Evolutionary conservation across 2,888 invertebrate genomes (phyloP).

Genomic region (Amphipyra tragopoginis): DNA sequence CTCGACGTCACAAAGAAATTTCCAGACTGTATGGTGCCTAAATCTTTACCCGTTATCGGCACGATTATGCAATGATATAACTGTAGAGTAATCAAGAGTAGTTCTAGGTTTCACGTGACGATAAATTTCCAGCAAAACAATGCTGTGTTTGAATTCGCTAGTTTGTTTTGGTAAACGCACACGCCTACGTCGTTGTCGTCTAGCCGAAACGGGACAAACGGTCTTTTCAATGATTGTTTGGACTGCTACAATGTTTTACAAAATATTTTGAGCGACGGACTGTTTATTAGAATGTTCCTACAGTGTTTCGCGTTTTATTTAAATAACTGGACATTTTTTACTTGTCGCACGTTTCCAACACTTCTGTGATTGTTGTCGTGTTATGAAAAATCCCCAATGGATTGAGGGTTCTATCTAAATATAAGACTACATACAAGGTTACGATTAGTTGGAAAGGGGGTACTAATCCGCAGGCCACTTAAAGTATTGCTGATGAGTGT

Average conservation of each 20-base stretch:
- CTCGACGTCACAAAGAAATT: background rate
- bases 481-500: too few species aligned
- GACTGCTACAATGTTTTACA: slow-evolving; percentile 29
- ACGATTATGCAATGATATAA: slow-evolving; percentile 51
- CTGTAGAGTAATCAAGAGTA: slow-evolving; percentile 47
- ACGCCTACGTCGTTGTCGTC: slow-evolving; percentile 44
- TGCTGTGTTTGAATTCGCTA: slow-evolving; percentile 58
- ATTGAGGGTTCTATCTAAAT: too few species aligned
- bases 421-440: too few species aligned
- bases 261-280: slow-evolving; percentile 26
- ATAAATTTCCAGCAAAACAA: slow-evolving; percentile 67
- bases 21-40: slow-evolving; percentile 41
- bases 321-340: slow-evolving; percentile 1
- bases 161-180: slow-evolving; percentile 60
- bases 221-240: slow-evolving; percentile 44
- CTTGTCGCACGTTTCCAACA: slow-evolving; percentile 1
- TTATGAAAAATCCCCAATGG: background rate
- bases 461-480: too few species aligned
- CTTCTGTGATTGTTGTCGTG: background rate
- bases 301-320: slow-evolving; percentile 5
- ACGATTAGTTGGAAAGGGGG: too few species aligned
- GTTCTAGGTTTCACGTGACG: slow-evolving; percentile 64
- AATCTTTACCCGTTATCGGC: slow-evolving; percentile 42
- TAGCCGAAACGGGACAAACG: slow-evolving; percentile 61
- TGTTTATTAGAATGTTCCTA: slow-evolving; percentile 19